Evolutionary conservation across 2,113 vertebrate species (phyloP).

Genomic region (Thunnus thynnus): DNA sequence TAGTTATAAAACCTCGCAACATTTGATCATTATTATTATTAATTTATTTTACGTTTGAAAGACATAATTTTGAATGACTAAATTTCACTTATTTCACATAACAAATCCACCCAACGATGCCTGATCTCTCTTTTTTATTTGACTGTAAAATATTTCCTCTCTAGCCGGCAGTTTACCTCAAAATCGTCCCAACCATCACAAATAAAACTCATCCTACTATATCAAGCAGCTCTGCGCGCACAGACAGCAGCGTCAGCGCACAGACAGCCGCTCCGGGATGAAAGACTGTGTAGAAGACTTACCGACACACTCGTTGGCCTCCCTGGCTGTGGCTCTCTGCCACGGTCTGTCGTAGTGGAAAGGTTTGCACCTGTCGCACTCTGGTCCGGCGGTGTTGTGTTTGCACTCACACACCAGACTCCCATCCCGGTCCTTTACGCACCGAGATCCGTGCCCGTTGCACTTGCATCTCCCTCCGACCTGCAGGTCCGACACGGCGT

Average conservation of each 20-base stretch:
- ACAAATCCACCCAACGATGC: not conserved
- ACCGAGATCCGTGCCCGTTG: slow-evolving; percentile 97
- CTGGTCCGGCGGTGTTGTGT: slow-evolving; percentile 96
- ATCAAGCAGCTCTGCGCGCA: not conserved
- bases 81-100: not conserved
- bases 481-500: slow-evolving; percentile 97
- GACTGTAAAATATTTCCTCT: not conserved
- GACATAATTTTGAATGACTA: not conserved
- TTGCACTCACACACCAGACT: slow-evolving; percentile 96
- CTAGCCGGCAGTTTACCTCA: not conserved
- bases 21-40: not conserved
- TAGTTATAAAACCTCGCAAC: not conserved
- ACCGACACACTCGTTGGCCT: slow-evolving; percentile 99
- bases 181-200: not conserved
- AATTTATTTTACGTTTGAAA: too few species aligned
- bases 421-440: slow-evolving; percentile 94
- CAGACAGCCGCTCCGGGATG: not conserved
- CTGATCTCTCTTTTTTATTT: not conserved
- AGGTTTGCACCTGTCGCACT: slow-evolving; percentile 98
- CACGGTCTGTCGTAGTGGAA: slow-evolving; percentile 99
- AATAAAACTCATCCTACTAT: not conserved
- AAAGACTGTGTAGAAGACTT: slow-evolving; percentile 77
- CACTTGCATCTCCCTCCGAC: slow-evolving; percentile 98
- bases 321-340: slow-evolving; percentile 96
- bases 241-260: not conserved